Base-by-base conservation (phyloP, 1,140 invertebrate genomes). In the Lasioglossum baleicum region DNA sequence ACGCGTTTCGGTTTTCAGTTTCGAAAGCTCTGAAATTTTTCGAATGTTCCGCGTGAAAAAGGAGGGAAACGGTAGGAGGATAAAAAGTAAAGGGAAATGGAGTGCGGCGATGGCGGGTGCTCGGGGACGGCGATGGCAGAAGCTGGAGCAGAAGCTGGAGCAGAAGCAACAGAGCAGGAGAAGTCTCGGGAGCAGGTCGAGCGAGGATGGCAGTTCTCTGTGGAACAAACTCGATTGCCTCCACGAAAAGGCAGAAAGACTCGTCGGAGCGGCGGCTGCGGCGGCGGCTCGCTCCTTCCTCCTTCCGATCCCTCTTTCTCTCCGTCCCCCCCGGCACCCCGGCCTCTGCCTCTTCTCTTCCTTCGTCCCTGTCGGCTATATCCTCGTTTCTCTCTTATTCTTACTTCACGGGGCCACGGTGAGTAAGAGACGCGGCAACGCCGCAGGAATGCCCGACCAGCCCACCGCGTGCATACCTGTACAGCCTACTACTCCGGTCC, bases 401-500 rank as follows among this genome's bases (percentile, higher is more conserved):
- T 79, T 72, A 51, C 73, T 74, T 60, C 66, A 75, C 66, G 61
- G 65, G 72, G 73, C 73, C 67, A 83, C 65, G 75, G 83, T 83
- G 85, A 87, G 86, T 81, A 83, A 86, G 87, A 88, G 87, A 90
- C 81, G 74, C 85, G 90, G 90, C 90, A 91, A 91, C 90, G 89
- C 88, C 89, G 90, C 90, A 91, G 88, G 90, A 90, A 91, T 91
- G 90, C 88, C 87, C 90, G 80, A 75, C 88, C 85, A 87, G 83
- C 87, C 90, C 89, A 90, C 89, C 88, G 81, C 88, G 81, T 89
- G 90, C 90, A 91, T 91, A 90, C 90, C 90, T 91, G 89, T 85
- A 88, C 85, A 90, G 80, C 86, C 85, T 89, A 88, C 87, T 90
- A 86, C 88, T 84, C 80, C 75, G 71, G 84, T 82, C 80, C 81